Evolutionary conservation across 2,888 invertebrate species (phyloP).

Genomic region (Alsophila aescularia): DNA sequence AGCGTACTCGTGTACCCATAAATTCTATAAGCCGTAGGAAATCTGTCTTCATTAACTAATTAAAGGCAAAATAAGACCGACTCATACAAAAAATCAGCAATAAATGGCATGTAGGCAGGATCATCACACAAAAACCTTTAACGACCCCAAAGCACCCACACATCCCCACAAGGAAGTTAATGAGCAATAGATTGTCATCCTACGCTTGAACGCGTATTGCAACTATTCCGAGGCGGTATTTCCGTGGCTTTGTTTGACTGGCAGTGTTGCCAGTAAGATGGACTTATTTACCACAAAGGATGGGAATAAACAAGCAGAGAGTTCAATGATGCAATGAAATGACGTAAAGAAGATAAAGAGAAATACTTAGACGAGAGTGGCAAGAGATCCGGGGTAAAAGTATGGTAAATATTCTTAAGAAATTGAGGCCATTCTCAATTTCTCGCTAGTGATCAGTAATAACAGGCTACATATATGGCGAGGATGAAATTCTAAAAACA

Average conservation of each 20-base stretch:
- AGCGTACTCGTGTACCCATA: no score
- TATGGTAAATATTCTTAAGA: no score
- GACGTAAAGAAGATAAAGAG: no score
- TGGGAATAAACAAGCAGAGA: not conserved
- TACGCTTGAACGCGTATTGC: conserved; percentile 32
- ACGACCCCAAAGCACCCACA: conserved; percentile 35
- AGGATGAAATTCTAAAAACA: no score
- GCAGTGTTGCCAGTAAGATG: conserved; percentile 6
- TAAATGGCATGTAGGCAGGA: conserved; percentile 17
- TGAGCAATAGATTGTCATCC: conserved; percentile 36
- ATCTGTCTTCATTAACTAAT: no score
- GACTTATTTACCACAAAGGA: conserved; percentile 1
- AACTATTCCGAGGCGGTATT: conserved; percentile 20
- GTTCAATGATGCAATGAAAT: no score
- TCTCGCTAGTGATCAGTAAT: no score
- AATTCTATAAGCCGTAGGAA: no score
- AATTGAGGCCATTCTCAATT: no score
- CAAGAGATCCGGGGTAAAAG: no score
- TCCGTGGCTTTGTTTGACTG: conserved; percentile 27
- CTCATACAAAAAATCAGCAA: conserved; percentile 4
- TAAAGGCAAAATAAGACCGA: not conserved
- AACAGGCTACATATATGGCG: no score
- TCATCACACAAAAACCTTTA: conserved; percentile 26
- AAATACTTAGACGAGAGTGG: no score
- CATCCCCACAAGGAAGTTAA: conserved; percentile 37